Percentiles rank a stretch among this genome's conserved stretches.
Conservation (phyloP, 53 echinoderm and acorn worm species). For the Henricia sp. region DNA sequence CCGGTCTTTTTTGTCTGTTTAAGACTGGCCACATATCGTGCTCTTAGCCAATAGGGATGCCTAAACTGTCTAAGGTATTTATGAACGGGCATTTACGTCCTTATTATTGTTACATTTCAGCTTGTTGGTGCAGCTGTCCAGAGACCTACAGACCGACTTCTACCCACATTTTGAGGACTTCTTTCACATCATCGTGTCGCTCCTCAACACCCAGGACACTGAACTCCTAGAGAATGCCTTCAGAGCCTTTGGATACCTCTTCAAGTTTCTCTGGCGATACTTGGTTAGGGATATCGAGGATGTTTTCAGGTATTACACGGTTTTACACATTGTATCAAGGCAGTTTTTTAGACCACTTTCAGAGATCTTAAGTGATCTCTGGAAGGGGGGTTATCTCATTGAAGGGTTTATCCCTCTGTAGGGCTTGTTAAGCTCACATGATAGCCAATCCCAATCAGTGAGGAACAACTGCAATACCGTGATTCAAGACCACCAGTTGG, state of each 20-base stretch:
- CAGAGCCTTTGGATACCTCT: conserved; percentile 88
- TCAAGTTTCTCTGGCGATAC: conserved; percentile 98
- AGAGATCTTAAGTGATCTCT: no score
- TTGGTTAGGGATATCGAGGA: conserved; percentile 89
- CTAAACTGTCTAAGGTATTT: not conserved
- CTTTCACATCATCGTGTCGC: conserved; percentile 84
- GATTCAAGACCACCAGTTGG: no score
- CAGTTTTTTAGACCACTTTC: no score
- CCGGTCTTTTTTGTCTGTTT: not conserved
- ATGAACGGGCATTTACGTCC: no score
- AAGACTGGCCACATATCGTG: not conserved
- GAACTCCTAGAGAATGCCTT: conserved; percentile 93
- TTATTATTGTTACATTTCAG: conserved; percentile 40
- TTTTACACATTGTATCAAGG: no score
- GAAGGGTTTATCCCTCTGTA: no score
- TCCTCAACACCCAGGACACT: conserved; percentile 92
- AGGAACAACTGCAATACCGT: no score
- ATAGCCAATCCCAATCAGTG: no score
- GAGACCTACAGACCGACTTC: conserved; percentile 93
- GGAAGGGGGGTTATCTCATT: no score
- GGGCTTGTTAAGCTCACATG: no score
- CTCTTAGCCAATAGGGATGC: not conserved
- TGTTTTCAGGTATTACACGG: conserved; percentile 73
- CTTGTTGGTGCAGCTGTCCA: conserved; percentile 87
- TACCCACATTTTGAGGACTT: conserved; percentile 92